phyloP scores from a whole-genome alignment of 2,113 vertebrate genomes.

The Eublepharis macularius region DNA sequence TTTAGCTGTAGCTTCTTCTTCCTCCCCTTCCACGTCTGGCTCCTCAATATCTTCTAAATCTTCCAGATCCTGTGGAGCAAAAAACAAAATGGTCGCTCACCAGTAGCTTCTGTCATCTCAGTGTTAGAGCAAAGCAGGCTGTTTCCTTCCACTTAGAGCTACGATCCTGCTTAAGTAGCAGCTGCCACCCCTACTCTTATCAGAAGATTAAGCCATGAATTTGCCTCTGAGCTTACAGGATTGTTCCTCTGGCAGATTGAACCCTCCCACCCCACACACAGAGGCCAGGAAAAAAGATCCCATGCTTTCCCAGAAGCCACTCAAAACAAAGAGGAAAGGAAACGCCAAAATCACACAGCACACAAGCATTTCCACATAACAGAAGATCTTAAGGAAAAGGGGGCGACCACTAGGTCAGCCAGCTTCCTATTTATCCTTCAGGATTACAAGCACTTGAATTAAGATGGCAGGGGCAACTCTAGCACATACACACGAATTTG shows the following conservation, averaged over 20 bases:
- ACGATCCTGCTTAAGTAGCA: not conserved
- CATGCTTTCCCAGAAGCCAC: not conserved
- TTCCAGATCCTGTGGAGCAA: conserved; percentile 78
- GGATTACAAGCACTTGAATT: not conserved
- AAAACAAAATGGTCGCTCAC: not conserved
- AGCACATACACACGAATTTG: not conserved
- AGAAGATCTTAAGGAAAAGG: not conserved
- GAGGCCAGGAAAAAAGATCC: not conserved
- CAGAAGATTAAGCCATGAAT: not conserved
- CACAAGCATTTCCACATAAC: not conserved
- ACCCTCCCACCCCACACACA: not conserved
- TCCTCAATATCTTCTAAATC: conserved; percentile 82
- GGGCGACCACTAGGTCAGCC: not conserved
- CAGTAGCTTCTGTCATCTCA: not conserved
- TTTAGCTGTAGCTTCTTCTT: conserved; percentile 77
- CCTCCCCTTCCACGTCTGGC: conserved; percentile 74
- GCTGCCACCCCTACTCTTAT: not conserved
- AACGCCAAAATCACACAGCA: not conserved
- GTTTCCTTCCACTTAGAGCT: not conserved
- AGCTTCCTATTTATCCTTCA: not conserved
- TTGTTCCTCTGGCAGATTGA: not conserved
- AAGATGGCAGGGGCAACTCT: not conserved
- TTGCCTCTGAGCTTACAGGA: not conserved
- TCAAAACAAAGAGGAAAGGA: not conserved
- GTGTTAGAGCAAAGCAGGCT: not conserved